Evolutionary conservation across 2,888 invertebrate genomes (phyloP).

Genomic region (Caenorhabditis sp.): DNA sequence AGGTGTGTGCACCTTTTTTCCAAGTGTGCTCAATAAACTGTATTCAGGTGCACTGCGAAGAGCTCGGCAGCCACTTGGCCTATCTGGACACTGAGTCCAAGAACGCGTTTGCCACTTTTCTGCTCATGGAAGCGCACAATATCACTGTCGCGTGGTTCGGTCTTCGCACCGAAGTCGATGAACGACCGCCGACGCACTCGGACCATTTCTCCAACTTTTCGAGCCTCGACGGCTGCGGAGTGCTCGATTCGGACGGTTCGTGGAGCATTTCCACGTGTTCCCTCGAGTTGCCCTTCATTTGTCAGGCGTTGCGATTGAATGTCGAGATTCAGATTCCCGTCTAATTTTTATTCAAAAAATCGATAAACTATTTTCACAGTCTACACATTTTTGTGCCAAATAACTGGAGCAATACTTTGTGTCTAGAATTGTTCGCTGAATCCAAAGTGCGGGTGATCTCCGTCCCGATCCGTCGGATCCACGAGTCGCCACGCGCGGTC

Average conservation of each 20-base stretch:
- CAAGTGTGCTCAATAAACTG: too few relatives aligned
- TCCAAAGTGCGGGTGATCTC: slow-evolving; percentile 65
- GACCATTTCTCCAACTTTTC: slow-evolving; percentile 18
- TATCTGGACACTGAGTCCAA: slow-evolving; percentile 42
- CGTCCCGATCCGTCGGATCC: slow-evolving; percentile 58
- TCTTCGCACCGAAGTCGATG: slow-evolving; percentile 27
- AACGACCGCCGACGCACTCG: background rate
- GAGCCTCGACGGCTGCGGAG: slow-evolving; percentile 23
- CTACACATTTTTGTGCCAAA: background rate
- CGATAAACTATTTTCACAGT: too few relatives aligned
- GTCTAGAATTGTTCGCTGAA: slow-evolving; percentile 63
- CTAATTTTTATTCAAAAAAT: background rate
- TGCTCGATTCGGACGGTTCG: slow-evolving; percentile 16
- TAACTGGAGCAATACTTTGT: too few relatives aligned
- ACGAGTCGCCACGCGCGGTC: slow-evolving; percentile 65
- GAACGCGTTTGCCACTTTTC: slow-evolving; percentile 19
- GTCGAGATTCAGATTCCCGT: background rate
- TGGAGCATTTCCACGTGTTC: slow-evolving; percentile 34
- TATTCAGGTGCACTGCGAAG: slow-evolving; percentile 31
- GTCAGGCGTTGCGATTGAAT: slow-evolving; percentile 42
- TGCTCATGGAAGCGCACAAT: slow-evolving; percentile 3
- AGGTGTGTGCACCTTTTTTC: slow-evolving; percentile 1
- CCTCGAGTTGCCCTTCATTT: slow-evolving; percentile 33
- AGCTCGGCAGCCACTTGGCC: slow-evolving; percentile 31
- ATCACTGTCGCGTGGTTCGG: slow-evolving; percentile 33